Evolutionary conservation across 2,888 invertebrate species (phyloP), one percentile per base, ranked within the genome.

Genomic region (Tenthredo amoena): DNA sequence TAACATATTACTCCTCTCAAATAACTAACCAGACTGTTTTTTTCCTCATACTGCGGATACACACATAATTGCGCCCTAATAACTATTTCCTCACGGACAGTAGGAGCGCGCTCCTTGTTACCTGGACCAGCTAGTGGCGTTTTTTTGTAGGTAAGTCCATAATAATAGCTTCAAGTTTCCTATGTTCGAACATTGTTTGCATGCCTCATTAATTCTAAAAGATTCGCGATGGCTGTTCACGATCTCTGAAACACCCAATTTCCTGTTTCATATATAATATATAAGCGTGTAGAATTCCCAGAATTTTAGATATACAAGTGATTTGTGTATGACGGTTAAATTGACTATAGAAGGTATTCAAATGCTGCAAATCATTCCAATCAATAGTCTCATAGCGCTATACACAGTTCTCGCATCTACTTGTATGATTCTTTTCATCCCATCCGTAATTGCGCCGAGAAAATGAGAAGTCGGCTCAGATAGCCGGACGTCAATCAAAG

Each of bases 401-500:
- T 71, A 34, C 34, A 37, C 18, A 18, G 37, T 37, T 37, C 31
- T 71, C 5, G 34, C n/a, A 71, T 37, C 37, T 34, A 18, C 37
- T 34, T 9, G 6, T 62, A 12, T 4, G 62, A 34, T 71, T 37
- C 18, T 71, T 37, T 34, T 40, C 15, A 40, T 34, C 7, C n/a
- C 21, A 21, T 9, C 2, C 18, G 9, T 18, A 55, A 58, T 58
- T 55, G 37, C 12, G 37, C 6, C 12, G 3, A 5, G 58, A 18
- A 62, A 40, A 58, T 81, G n/a, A 81, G 62, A 37, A 62, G 40
- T 81, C 37, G 58, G 55, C 34, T 1, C n/a, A 18, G 34, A 50
- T 34, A 55, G 55, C 72, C 34, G 34, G 31, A 62, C 62, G 81
- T 81, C 62, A 58, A 37, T 81, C 58, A 37, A 58, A 12, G 10